These are phyloP conservation scores for Cololabis saira DNA, from an alignment of 2,113 vertebrate genomes.

Conservation along the genomic window DNA sequence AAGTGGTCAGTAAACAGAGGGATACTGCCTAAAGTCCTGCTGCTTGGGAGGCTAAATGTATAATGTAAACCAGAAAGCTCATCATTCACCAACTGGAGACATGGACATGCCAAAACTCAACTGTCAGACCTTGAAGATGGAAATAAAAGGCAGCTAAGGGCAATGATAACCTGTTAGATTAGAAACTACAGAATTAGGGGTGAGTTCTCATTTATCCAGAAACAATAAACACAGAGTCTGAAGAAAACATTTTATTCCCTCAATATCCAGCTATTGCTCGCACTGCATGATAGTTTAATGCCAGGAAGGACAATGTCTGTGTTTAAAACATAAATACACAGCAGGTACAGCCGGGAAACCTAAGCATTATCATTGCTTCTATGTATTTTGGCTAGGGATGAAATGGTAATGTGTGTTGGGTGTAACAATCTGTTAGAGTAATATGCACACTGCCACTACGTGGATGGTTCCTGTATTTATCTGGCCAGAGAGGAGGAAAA, in stretches of 20 bases:
- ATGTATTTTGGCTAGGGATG: conserved; percentile 50
- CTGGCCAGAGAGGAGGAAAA: conserved; percentile 6
- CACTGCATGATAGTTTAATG: conserved; percentile 19
- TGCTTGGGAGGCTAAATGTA: conserved; percentile 13
- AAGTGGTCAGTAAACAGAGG: neutral
- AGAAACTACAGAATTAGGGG: conserved; percentile 41
- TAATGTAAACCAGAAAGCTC: conserved; percentile 5
- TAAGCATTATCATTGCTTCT: conserved; percentile 58
- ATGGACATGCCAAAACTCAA: conserved; percentile 3
- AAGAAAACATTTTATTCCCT: conserved; percentile 36
- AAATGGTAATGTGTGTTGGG: conserved; percentile 40
- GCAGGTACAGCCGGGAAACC: conserved; percentile 40
- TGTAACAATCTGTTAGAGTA: conserved; percentile 53
- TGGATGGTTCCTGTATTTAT: conserved; percentile 19
- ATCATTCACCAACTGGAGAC: neutral
- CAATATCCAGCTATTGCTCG: conserved; percentile 21
- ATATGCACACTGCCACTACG: conserved; percentile 24
- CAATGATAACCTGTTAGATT: conserved; percentile 39
- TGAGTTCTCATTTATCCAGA: conserved; percentile 56
- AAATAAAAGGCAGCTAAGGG: conserved; percentile 14
- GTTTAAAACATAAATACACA: conserved; percentile 53
- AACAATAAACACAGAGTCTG: conserved; percentile 56
- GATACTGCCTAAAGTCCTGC: neutral
- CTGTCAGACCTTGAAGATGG: conserved; percentile 13
- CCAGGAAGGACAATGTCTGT: conserved; percentile 33